A percentile compares a stretch with the other conserved stretches of the same genome.
Conservation (phyloP, 2,888 invertebrate genomes). For the Limnephilus auricula region DNA sequence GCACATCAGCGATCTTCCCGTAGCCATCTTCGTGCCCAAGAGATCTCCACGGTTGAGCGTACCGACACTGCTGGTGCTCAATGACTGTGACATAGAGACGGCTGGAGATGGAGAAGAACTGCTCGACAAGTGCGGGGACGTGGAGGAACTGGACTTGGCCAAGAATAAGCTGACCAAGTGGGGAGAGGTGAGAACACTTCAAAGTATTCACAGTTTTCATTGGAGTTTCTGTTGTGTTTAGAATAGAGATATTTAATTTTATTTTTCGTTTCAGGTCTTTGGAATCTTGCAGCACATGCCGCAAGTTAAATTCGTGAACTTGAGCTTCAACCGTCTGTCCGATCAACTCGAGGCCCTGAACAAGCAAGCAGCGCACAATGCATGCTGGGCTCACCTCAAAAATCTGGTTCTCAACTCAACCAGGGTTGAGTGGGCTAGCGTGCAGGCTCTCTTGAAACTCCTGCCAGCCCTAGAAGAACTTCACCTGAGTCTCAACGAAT, state of each 20-base stretch:
- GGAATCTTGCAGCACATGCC: slow-evolving; percentile 93
- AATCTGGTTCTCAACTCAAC: slow-evolving; percentile 93
- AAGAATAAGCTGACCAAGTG: slow-evolving; percentile 94
- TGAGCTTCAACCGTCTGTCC: slow-evolving; percentile 92
- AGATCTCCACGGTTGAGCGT: slow-evolving; percentile 87
- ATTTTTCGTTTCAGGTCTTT: slow-evolving; percentile 81
- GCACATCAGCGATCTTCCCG: slow-evolving; percentile 78
- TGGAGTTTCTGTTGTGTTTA: background rate
- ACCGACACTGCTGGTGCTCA: slow-evolving; percentile 90
- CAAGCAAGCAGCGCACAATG: slow-evolving; percentile 71
- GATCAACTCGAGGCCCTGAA: slow-evolving; percentile 82
- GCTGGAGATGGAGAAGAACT: slow-evolving; percentile 90
- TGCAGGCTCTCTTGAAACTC: slow-evolving; percentile 86
- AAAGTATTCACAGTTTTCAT: background rate
- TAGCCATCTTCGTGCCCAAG: slow-evolving; percentile 92
- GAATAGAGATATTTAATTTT: background rate
- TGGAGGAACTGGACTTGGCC: slow-evolving; percentile 96
- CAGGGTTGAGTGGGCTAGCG: slow-evolving; percentile 89
- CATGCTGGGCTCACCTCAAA: slow-evolving; percentile 80
- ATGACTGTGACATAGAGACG: slow-evolving; percentile 93
- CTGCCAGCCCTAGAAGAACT: slow-evolving; percentile 91
- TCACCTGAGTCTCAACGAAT: slow-evolving; percentile 94
- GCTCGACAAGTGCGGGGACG: slow-evolving; percentile 90
- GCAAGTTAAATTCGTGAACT: slow-evolving; percentile 91
- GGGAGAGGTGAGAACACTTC: slow-evolving; percentile 84